Base-by-base conservation (phyloP, 37 sponge, comb jelly and placozoan species). In the Axinella damicornis region DNA sequence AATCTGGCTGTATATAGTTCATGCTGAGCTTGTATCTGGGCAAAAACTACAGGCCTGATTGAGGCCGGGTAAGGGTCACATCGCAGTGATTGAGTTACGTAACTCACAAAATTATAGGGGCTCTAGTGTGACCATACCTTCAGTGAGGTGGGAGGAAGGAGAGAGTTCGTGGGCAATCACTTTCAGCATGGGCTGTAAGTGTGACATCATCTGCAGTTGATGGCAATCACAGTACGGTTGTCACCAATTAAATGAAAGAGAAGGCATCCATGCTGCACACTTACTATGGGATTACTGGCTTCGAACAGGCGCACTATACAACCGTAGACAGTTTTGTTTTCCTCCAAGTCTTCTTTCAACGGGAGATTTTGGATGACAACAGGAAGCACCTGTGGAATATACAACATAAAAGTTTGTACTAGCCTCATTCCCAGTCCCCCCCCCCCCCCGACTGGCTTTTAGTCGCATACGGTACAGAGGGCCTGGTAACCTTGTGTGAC, bases 321-420 rank as follows among this genome's bases (percentile, higher is more conserved):
- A 52, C 40, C 72, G 86, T 94, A 98, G 34, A 98, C 87, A 0
- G 95, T 95, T 57, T 78, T 69, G 54, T 86, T 88, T 77, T 98
- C 98, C 65, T 95, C 96, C 81, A 88, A 79, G 74, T 98, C 98
- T 57, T 95, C 94, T 65, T 88, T 89, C 64, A 98, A 79, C 0
- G 98, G 98, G 36, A 98, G 81, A 78, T 89, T 85, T 53, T 83
- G 78, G 32, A 95, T 27, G 52, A 95, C 68, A 25, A 92, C 84
- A 61, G 95, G 95, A 0, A 95, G 22, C 31, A 89, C 92, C 94
- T 93, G 41, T 5, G 27, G 46, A 12, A 9, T 46, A 46, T 4
- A 46, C 46, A 46, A n/a, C 46, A 46, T 46, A 46, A 46, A 4
- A 4, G 9, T 46, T n/a, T n/a, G n/a, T n/a, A n/a, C n/a, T n/a